phyloP scores from a whole-genome alignment of 2,888 invertebrate species.

The Nomada hirtipes region DNA sequence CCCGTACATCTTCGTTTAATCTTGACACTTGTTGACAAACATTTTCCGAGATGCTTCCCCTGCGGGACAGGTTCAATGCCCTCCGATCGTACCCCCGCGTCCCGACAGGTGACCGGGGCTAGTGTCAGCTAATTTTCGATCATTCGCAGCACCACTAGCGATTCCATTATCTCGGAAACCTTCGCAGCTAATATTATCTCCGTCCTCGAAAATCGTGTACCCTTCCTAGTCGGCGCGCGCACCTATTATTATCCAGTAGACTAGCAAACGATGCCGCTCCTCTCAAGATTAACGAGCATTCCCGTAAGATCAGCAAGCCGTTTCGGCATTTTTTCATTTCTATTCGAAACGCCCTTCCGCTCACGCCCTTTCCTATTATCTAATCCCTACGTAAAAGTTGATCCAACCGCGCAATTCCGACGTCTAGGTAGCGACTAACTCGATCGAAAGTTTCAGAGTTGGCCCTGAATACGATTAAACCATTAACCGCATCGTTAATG shows the following conservation, averaged over 20 bases:
- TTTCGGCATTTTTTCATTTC: too few species aligned
- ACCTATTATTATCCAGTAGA: background rate
- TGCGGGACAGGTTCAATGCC: conserved; percentile 50
- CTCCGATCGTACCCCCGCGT: conserved; percentile 11
- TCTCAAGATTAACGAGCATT: background rate
- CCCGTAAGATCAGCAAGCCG: too few species aligned
- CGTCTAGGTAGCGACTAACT: conserved; percentile 51
- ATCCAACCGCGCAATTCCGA: background rate
- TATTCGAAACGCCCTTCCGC: too few species aligned
- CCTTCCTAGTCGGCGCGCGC: conserved; percentile 1
- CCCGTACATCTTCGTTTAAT: too few species aligned
- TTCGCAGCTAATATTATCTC: conserved; percentile 50
- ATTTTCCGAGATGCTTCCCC: background rate
- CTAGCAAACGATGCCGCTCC: background rate
- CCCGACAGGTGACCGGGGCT: conserved; percentile 9
- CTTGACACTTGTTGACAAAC: too few species aligned
- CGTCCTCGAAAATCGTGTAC: conserved; percentile 19
- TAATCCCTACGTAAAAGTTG: background rate
- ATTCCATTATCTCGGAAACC: conserved; percentile 61
- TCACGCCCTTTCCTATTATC: background rate
- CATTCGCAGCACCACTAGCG: conserved; percentile 66
- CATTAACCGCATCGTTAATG: conserved; percentile 69
- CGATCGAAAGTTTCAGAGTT: conserved; percentile 58
- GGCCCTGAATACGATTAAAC: conserved; percentile 67
- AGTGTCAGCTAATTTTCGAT: conserved; percentile 62